These are phyloP conservation scores for Metallyticus violacea DNA, from an alignment of 2,888 invertebrate genomes.

Conservation along the genomic window DNA sequence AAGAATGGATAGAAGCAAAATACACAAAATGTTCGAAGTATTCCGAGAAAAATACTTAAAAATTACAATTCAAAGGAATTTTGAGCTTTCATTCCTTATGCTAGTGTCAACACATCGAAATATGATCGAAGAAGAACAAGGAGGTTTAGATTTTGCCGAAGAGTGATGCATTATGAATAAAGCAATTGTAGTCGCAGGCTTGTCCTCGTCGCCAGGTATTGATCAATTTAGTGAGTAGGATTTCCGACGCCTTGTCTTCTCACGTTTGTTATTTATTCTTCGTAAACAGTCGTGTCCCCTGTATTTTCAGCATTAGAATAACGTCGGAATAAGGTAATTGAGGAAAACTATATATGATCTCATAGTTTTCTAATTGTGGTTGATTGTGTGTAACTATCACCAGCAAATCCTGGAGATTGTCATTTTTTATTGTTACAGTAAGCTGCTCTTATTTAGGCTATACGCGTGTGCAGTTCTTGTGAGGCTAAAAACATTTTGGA, in stretches of 20 bases:
- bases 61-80: not conserved
- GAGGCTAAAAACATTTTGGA: too few relatives aligned
- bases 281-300: not conserved
- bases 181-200: not conserved
- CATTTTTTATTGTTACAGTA: too few relatives aligned
- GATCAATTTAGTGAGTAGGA: not conserved
- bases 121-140: not conserved
- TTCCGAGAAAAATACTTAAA: too few relatives aligned
- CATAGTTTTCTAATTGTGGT: too few relatives aligned
- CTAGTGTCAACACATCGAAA: not conserved
- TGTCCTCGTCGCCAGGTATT: not conserved
- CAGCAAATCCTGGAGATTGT: too few relatives aligned
- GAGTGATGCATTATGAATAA: not conserved
- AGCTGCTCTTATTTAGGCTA: too few relatives aligned
- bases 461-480: too few relatives aligned
- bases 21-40: too few relatives aligned
- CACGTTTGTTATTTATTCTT: not conserved
- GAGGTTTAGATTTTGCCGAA: not conserved
- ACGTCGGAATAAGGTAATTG: not conserved
- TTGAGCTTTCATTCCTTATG: not conserved
- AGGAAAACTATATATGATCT: too few relatives aligned
- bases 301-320: not conserved
- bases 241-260: not conserved
- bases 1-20: too few relatives aligned
- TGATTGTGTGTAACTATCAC: too few relatives aligned